These are phyloP conservation scores for Molossus alvarezi DNA, from an alignment of 2,797 vertebrate species.

Conservation along the genomic window DNA sequence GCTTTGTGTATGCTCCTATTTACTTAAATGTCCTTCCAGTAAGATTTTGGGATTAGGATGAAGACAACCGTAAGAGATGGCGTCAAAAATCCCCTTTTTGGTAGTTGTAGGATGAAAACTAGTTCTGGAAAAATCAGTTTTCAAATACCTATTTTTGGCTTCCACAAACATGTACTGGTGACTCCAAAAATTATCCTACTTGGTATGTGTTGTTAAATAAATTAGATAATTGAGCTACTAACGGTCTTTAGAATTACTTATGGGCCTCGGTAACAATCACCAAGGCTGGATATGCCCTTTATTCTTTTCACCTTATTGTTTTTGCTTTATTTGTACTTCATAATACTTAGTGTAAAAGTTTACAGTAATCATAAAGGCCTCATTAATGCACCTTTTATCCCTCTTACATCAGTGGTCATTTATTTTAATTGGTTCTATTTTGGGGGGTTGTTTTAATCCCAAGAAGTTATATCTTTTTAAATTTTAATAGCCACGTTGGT, in stretches of 20 bases:
- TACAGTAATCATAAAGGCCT: constrained; percentile 10
- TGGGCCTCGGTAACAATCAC: not conserved
- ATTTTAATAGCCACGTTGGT: not conserved
- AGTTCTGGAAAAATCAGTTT: not conserved
- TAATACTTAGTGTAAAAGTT: not conserved
- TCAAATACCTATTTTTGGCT: not conserved
- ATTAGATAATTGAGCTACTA: constrained; percentile 44
- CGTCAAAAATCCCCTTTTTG: not conserved
- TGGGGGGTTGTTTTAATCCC: not conserved
- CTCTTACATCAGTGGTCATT: not conserved
- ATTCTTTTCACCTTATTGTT: not conserved
- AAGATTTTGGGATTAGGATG: not conserved
- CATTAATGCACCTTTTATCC: not conserved
- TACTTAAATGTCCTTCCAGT: not conserved
- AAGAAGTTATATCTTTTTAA: constrained; percentile 6
- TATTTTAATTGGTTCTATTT: constrained; percentile 61
- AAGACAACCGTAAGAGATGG: not conserved
- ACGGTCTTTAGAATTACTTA: constrained; percentile 27
- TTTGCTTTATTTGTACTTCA: not conserved
- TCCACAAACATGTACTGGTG: not conserved
- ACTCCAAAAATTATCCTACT: not conserved
- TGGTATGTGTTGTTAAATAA: not conserved
- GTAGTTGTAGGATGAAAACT: not conserved
- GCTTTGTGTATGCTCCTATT: not conserved
- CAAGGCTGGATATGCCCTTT: not conserved